These are phyloP conservation scores for Leguminivora glycinivorella DNA, from an alignment of 1,140 invertebrate genomes.

Conservation along the genomic window DNA sequence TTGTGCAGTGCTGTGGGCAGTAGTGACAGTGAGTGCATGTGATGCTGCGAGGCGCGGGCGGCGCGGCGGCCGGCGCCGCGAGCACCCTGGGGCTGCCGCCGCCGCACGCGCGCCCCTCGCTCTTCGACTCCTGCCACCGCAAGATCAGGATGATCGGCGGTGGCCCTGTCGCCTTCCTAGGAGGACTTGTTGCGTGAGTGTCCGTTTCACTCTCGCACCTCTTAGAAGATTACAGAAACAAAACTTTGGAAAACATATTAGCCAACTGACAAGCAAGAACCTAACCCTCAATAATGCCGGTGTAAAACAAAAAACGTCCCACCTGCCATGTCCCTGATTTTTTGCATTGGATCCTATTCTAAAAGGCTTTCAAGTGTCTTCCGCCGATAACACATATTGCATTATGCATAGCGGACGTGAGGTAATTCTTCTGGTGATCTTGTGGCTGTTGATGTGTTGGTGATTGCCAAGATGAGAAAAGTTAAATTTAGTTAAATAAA, in stretches of 20 bases:
- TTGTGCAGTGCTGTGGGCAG: constrained; percentile 34
- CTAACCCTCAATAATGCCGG: too few relatives aligned
- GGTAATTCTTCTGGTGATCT: too few relatives aligned
- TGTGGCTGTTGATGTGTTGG: too few relatives aligned
- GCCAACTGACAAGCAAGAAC: too few relatives aligned
- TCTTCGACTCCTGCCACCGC: constrained; percentile 85
- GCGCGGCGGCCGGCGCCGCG: constrained; percentile 56
- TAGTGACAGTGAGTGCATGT: constrained; percentile 39
- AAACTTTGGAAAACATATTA: neutral
- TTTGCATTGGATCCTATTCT: too few relatives aligned
- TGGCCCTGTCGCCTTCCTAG: constrained; percentile 82
- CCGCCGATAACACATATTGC: too few relatives aligned
- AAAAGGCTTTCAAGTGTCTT: too few relatives aligned
- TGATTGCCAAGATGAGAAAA: too few relatives aligned
- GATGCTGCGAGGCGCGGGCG: constrained; percentile 71
- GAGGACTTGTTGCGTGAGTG: constrained; percentile 86
- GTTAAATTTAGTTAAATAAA: too few relatives aligned
- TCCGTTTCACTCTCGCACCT: neutral
- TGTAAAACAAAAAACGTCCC: too few relatives aligned
- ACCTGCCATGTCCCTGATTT: too few relatives aligned
- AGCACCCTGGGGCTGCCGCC: constrained; percentile 63
- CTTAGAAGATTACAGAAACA: neutral
- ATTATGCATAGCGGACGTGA: too few relatives aligned
- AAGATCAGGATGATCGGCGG: constrained; percentile 84
- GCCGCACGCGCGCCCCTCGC: constrained; percentile 80